These are phyloP conservation scores for Hybognathus amarus DNA, from an alignment of 2,797 vertebrate species.

Conservation along the genomic window DNA sequence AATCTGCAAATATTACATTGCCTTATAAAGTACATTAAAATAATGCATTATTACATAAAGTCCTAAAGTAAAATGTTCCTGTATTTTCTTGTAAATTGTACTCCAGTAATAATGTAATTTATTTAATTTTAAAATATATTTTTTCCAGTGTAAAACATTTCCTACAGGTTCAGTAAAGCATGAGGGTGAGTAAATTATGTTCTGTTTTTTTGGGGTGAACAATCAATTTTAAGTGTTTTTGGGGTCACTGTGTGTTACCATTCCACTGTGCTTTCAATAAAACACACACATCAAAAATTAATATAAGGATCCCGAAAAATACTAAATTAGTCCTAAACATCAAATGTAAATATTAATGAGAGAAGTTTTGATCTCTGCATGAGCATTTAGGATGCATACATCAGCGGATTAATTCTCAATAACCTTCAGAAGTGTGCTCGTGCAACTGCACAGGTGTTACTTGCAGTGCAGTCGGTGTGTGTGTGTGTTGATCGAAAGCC, in stretches of 20 bases:
- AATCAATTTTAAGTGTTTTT: neutral
- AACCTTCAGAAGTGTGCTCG: slow-evolving; percentile 20
- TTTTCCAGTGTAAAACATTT: neutral
- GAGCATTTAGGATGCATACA: slow-evolving; percentile 2
- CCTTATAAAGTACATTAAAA: neutral
- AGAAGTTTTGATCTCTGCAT: neutral
- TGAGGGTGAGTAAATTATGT: neutral
- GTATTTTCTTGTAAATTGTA: neutral
- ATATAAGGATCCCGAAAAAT: neutral
- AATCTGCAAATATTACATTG: neutral
- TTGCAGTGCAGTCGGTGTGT: slow-evolving; percentile 20
- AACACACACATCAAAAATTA: neutral
- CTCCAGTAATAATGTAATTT: no score
- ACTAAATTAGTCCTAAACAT: neutral
- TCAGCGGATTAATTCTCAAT: neutral
- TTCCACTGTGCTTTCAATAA: neutral
- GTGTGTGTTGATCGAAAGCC: slow-evolving; percentile 6
- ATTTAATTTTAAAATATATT: neutral
- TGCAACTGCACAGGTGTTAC: slow-evolving; percentile 8
- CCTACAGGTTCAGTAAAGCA: neutral
- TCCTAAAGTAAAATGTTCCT: neutral
- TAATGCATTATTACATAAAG: neutral
- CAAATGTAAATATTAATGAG: neutral
- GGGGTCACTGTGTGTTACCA: neutral
- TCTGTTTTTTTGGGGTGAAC: neutral